Evolutionary conservation across 2,113 vertebrate species (phyloP).

Genomic region (Eublepharis macularius): DNA sequence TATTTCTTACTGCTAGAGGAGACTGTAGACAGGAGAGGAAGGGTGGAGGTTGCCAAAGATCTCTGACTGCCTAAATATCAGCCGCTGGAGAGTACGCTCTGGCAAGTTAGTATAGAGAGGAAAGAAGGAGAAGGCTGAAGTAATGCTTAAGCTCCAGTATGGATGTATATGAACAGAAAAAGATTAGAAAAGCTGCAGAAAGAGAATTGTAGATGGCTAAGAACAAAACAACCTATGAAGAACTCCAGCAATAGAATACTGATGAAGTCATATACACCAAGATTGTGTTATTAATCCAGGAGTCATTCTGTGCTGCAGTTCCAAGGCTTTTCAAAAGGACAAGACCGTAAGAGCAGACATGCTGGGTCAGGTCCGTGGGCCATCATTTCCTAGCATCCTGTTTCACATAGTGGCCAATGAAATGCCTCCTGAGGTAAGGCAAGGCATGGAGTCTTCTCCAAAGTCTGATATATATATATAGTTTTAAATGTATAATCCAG

Average conservation of each 20-base stretch:
- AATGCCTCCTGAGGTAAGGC: no score
- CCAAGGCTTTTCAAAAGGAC: no score
- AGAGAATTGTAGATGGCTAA: neutral
- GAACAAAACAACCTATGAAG: neutral
- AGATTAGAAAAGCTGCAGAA: neutral
- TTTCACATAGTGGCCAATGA: no score
- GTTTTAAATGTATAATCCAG: neutral
- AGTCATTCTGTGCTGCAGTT: neutral
- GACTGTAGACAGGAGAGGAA: neutral
- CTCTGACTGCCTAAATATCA: neutral
- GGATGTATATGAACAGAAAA: neutral
- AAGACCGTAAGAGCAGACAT: no score
- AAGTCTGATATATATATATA: neutral
- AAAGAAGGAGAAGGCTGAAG: neutral
- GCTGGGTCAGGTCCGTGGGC: no score
- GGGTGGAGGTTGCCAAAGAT: neutral
- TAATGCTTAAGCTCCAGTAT: neutral
- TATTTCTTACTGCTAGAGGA: neutral
- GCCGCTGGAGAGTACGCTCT: neutral
- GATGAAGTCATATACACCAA: neutral
- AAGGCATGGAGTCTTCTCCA: neutral
- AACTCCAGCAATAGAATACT: neutral
- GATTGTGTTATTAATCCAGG: neutral
- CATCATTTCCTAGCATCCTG: no score
- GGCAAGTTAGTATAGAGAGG: neutral